Percentiles rank a stretch among this genome's conserved stretches.
Evolutionary conservation across 2,797 vertebrate species (phyloP).

Genomic region (Hemibagrus guttatus): DNA sequence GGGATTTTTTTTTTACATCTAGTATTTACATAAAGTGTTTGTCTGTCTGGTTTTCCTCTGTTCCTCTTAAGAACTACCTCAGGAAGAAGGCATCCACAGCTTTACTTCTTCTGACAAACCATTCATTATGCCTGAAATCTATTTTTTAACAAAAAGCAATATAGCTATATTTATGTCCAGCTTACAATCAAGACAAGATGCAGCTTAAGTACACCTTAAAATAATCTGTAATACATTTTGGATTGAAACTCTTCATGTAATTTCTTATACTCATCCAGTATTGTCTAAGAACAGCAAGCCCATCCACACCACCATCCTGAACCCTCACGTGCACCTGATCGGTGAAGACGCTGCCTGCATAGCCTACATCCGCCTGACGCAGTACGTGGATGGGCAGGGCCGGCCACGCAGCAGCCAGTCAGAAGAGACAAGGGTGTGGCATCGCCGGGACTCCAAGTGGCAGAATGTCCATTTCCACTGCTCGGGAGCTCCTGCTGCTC

Average conservation of each 20-base stretch:
- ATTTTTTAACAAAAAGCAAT: background rate
- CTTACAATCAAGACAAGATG: too few species aligned
- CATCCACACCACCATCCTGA: conserved; percentile 97
- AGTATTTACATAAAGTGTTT: background rate
- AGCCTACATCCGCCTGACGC: conserved; percentile 93
- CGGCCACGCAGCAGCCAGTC: conserved; percentile 94
- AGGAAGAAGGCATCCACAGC: background rate
- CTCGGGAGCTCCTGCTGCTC: conserved; percentile 92
- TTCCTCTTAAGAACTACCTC: background rate
- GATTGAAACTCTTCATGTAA: background rate
- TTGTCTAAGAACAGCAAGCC: conserved; percentile 95
- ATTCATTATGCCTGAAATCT: too few species aligned
- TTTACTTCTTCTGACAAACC: too few species aligned
- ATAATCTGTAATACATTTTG: background rate
- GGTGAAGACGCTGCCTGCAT: conserved; percentile 95
- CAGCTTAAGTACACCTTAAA: background rate
- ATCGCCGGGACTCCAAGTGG: conserved; percentile 95
- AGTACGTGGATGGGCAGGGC: conserved; percentile 90
- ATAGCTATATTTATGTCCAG: background rate
- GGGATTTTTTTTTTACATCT: background rate
- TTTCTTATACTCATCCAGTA: conserved; percentile 67
- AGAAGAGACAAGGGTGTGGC: conserved; percentile 96
- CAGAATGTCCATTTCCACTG: conserved; percentile 99
- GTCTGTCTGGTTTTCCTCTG: background rate
- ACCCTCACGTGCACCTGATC: conserved; percentile 95